Evolutionary conservation across 2,888 invertebrate species (phyloP), one percentile per base, ranked within the genome.

Genomic region (Seira sanloemensis): DNA sequence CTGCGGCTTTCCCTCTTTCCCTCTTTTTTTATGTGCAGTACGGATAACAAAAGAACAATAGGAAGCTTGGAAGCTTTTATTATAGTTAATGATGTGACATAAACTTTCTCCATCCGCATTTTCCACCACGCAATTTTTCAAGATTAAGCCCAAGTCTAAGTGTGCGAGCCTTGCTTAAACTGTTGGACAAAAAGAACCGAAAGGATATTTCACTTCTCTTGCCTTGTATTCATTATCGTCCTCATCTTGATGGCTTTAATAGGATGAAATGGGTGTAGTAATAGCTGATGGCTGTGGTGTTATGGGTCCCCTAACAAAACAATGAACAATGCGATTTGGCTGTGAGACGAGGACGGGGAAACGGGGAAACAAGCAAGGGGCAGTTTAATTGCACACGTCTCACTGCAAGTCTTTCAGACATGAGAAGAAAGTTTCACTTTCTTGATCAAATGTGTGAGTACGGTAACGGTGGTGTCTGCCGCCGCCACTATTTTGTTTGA

Each of bases 231-330:
- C 18, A 18, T 12, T 73, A 62, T 76, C 74, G 26, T 75, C 66
- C 71, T 76, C 72, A 71, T 71, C 69, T 23, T 25, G 24, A 73
- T 75, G 80, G 74, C 68, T 77, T 62, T 82, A 82, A 77, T 82
- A 82, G 82, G 82, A 77, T 82, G 77, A 82, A 67, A 71, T 69
- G 27, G n/a, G n/a, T n/a, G n/a, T n/a, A n/a, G n/a, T n/a, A n/a
- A n/a, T n/a, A n/a, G n/a, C 24, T 25, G 24, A 26, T 27, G 66
- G 67, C 24, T 27, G 71, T 77, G 21, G n/a, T 21, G 50, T 37
- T 66, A 2, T 50, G 50, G 66, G 37, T 75, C 74, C 27, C 74
- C 50, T 16, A n/a, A n/a, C n/a, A n/a, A n/a, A n/a, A n/a, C 58
- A 69, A 67, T 66, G 54, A 76, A 76, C 58, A 73, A 27, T 62